A percentile compares a stretch with the other conserved stretches of the same genome.
Conservation (phyloP, 2,113 vertebrate species). For the Mirounga angustirostris region DNA sequence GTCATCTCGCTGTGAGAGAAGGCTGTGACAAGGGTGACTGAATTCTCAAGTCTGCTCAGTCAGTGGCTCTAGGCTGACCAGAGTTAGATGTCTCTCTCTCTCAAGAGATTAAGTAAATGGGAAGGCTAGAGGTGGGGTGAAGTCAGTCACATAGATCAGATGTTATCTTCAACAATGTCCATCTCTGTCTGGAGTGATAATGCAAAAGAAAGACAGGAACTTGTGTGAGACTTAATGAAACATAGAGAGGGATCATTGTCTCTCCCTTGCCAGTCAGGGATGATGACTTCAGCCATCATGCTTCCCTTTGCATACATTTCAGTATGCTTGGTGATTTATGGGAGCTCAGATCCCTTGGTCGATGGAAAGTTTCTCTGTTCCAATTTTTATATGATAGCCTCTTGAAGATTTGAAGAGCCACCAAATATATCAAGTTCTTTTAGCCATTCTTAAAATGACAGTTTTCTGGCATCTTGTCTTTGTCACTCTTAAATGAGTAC, state of each 20-base stretch:
- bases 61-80: background rate
- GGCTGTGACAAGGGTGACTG: background rate
- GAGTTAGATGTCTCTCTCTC: background rate
- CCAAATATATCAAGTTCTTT: conserved; percentile 17
- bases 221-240: background rate
- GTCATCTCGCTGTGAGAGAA: background rate
- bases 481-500: background rate
- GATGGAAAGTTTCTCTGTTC: conserved; percentile 44
- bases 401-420: background rate
- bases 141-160: background rate
- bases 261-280: background rate
- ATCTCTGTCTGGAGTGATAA: background rate
- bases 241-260: background rate
- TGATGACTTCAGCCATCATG: background rate
- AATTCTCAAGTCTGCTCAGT: background rate
- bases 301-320: background rate
- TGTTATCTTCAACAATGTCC: background rate
- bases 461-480: conserved; percentile 26
- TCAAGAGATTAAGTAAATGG: background rate
- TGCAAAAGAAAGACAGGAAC: background rate
- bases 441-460: conserved; percentile 32
- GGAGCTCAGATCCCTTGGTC: background rate
- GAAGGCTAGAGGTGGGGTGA: background rate
- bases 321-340: background rate
- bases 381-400: background rate